Base-by-base conservation (phyloP, 2,888 invertebrate genomes). In the Mythimna lalbum region DNA sequence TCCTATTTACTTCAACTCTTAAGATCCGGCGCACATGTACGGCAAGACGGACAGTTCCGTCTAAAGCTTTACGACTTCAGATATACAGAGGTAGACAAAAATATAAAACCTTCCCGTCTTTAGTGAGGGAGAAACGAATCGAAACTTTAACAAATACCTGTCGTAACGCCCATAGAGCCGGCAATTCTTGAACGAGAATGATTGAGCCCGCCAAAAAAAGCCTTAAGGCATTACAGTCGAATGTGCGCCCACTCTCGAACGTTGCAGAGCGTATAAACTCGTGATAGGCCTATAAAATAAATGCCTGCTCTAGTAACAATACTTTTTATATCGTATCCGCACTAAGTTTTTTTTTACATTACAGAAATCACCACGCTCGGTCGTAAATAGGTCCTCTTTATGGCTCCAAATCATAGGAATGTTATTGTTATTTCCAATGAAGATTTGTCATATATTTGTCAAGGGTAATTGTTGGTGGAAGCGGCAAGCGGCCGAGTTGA, bases 281-380 rank as follows among this genome's bases (percentile, higher is more conserved):
- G 81, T 88, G 87, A 90, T 88, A 79, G 88, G 73, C 80, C 86
- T 84, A 91, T 91, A 91, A 92, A 91, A 91, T 89, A 90, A 91
- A 90, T 89, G 92, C 88, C 87, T 88, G 81, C 87, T 89, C 88
- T 85, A 89, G 87, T 88, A 88, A 86, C 88, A 86, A 89, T 89
- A 89, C 87, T 86, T 88, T 90, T 90, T 91, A 89, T 89, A 88
- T 86, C 83, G 71, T 63, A 74, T 71, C 72, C 76, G 82, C 76
- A 81, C 81, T 76, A 83, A 83, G 78, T 78, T 83, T 43, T 43
- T 43, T 86, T 89, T 84, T 81, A 78, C 86, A 85, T 83, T 72
- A 81, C 61, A 80, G 84, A 87, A 88, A 88, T 87, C 84, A 87
- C 85, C 82, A 83, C 79, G 62, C 83, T 70, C 33, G 75, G 74